phyloP scores from a whole-genome alignment of 2,113 vertebrate genomes.

The Lophochroa leadbeateri region DNA sequence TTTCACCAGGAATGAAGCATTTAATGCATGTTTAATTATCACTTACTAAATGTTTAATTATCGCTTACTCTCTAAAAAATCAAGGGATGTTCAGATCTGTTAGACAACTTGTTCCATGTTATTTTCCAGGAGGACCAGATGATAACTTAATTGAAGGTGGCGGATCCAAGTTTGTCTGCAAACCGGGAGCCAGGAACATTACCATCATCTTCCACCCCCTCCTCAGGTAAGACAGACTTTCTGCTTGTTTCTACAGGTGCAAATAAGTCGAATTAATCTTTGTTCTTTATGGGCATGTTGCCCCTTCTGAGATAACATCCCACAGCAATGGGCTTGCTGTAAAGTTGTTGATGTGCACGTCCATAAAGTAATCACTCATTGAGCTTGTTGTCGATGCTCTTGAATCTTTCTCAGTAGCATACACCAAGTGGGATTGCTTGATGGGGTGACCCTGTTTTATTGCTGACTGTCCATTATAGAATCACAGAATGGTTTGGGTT shows the following conservation, averaged over 20 bases:
- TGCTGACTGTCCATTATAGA: background rate
- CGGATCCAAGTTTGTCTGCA: conserved; percentile 97
- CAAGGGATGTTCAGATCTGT: background rate
- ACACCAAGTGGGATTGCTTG: background rate
- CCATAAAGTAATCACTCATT: background rate
- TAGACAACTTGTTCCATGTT: background rate
- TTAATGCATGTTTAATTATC: background rate
- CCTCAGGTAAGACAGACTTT: conserved; percentile 83
- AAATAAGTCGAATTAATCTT: background rate
- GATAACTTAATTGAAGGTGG: conserved; percentile 98
- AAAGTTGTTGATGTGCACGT: background rate
- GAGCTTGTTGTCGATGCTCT: background rate
- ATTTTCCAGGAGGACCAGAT: conserved; percentile 88
- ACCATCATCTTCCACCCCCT: conserved; percentile 97
- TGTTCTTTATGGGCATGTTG: background rate
- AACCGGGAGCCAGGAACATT: conserved; percentile 96
- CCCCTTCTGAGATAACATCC: background rate
- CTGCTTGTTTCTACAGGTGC: rapidly evolving
- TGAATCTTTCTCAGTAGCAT: background rate
- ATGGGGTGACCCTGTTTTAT: background rate
- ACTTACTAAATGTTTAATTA: conserved; percentile 3
- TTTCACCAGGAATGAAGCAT: background rate
- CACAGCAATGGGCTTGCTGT: background rate
- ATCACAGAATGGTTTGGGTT: background rate
- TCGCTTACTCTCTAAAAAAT: background rate